Evolutionary conservation across 2,797 vertebrate genomes (phyloP), one percentile per base, ranked within the genome.

Genomic region (Varecia variegata): DNA sequence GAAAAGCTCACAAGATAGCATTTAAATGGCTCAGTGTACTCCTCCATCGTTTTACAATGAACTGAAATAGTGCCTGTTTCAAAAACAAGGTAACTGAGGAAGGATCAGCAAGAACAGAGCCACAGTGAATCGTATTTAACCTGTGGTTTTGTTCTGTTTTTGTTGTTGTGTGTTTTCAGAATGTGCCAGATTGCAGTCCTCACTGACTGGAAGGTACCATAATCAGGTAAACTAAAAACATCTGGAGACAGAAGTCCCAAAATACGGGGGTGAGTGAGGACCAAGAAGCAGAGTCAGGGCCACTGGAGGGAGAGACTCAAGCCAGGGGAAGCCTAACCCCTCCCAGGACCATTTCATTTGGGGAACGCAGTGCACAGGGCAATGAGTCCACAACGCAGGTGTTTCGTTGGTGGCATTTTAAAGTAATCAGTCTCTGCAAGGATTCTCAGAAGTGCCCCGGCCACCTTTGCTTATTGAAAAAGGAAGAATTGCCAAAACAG

Each of bases 351-450:
- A 20, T 4, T 9, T 38, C 40, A 1, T 60, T 38, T 87, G 81
- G 27, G 52, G n/a, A 56, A 25, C 0, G 8, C 3, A 8, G 25
- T 0, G 1, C 7, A 0, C 8, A 23, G 6, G 0, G 27, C 23
- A 17, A 7, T 20, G 52, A 47, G 32, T 9, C 52, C 45, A 58
- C 4, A 15, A 7, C 10, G 38, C 7, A 14, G 4, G 17, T 6
- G 12, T 12, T 74, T 85, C 15, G 0, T 40, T 50, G 4, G 10
- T 2, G 1, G 4, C 35, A 10, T 38, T 62, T 90, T 93, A 43
- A 87, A 67, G 35, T 43, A 21, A 47, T 94, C 7, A 1, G 32
- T 71, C 35, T 40, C 50, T 62, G 9, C 43, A 77, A 76, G 25
- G 5, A 56, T 71, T 54, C 68, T 86, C 38, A 90, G 23, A n/a